A percentile compares a stretch with the other conserved stretches of the same genome.
phyloP scores from a whole-genome alignment of 2,888 invertebrate genomes.

The Zaprionus lineosus region DNA sequence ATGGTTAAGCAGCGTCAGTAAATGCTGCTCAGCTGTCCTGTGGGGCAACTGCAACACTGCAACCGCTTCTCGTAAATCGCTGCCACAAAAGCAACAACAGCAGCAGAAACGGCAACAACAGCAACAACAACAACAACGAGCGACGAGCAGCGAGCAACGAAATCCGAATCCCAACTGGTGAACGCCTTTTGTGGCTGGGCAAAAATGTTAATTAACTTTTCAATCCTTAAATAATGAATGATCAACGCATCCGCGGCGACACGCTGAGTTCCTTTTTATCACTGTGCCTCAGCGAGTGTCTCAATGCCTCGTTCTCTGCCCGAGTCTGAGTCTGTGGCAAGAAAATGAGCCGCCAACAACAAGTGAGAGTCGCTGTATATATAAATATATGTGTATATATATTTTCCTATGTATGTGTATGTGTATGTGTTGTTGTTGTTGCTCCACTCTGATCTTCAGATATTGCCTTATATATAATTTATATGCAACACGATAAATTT shows the following conservation, averaged over 20 bases:
- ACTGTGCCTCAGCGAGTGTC: constrained; percentile 56
- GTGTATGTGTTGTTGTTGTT: constrained; percentile 27
- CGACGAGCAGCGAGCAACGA: not conserved
- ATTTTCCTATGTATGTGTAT: constrained; percentile 12
- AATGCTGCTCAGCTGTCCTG: constrained; percentile 40
- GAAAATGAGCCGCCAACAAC: constrained; percentile 27
- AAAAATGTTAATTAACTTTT: constrained; percentile 83
- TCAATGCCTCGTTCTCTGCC: constrained; percentile 6
- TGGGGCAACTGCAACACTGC: constrained; percentile 30
- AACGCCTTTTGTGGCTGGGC: constrained; percentile 60
- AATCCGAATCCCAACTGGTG: constrained; percentile 25
- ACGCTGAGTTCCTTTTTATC: constrained; percentile 82
- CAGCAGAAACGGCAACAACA: constrained; percentile 9
- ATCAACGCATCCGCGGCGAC: constrained; percentile 82
- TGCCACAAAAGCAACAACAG: constrained; percentile 28
- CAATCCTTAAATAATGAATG: constrained; percentile 83
- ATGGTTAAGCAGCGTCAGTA: constrained; percentile 49
- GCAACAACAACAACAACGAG: constrained; percentile 7
- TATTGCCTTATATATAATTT: constrained; percentile 80
- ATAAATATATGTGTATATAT: constrained; percentile 9
- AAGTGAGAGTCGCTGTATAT: constrained; percentile 9
- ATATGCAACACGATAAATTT: constrained; percentile 78
- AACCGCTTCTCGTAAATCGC: constrained; percentile 69
- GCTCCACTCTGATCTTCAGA: constrained; percentile 64
- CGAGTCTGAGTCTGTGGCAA: not conserved